Evolutionary conservation across 2,797 vertebrate genomes (phyloP).

Genomic region (Mormyrus proboscirostris): DNA sequence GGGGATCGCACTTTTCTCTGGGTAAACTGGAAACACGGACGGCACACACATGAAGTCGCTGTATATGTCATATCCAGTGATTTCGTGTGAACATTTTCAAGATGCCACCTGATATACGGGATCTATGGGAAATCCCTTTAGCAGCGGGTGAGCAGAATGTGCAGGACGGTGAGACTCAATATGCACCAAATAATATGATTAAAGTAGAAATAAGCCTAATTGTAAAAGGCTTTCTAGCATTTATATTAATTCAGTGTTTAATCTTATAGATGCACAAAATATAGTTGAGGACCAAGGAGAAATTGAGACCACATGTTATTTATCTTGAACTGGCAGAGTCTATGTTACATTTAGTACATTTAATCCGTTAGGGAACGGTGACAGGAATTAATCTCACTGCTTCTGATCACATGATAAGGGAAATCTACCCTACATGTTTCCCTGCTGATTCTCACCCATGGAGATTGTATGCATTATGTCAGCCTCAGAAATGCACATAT

Average conservation of each 20-base stretch:
- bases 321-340: constrained; percentile 27
- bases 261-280: neutral
- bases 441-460: constrained; percentile 10
- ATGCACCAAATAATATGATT: neutral
- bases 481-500: neutral
- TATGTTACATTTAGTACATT: constrained; percentile 51
- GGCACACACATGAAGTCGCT: neutral
- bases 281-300: neutral
- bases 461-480: neutral
- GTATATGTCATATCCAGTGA: neutral
- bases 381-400: constrained; percentile 42
- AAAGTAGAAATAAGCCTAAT: neutral
- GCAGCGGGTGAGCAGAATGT: neutral
- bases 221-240: neutral
- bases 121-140: neutral
- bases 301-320: neutral
- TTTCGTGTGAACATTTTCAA: neutral
- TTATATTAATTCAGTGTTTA: neutral
- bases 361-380: constrained; percentile 32
- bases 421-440: constrained; percentile 31
- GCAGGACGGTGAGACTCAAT: neutral
- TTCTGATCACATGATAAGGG: constrained; percentile 39
- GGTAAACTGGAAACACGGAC: neutral
- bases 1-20: neutral
- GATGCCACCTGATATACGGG: neutral